A percentile compares a stretch with the other conserved stretches of the same genome.
Evolutionary conservation across 1,140 invertebrate genomes (phyloP).

Genomic region (Drosophila melanica): DNA sequence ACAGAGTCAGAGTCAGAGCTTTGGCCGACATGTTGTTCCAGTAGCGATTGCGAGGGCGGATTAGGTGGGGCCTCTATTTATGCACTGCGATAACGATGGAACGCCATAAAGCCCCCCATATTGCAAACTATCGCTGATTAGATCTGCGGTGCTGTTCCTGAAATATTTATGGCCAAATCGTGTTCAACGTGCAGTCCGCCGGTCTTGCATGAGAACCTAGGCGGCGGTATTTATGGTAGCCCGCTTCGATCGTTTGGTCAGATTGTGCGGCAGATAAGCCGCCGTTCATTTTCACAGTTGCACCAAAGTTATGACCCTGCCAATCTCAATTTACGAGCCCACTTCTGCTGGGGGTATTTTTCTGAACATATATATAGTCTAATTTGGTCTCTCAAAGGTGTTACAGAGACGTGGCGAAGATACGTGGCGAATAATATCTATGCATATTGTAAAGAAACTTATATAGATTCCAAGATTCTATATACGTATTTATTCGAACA

Average conservation of each 20-base stretch:
- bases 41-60: conserved; percentile 31
- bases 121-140: conserved; percentile 40
- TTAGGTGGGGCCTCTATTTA: conserved; percentile 63
- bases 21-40: conserved; percentile 46
- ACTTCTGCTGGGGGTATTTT: conserved; percentile 17
- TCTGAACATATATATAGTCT: not conserved
- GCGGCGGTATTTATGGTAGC: conserved; percentile 50
- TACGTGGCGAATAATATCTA: too few relatives aligned
- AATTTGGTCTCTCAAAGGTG: too few relatives aligned
- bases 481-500: too few relatives aligned
- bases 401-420: not conserved
- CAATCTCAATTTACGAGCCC: conserved; percentile 46
- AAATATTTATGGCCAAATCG: conserved; percentile 26
- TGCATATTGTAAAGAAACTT: too few relatives aligned
- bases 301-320: conserved; percentile 42
- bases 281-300: conserved; percentile 32
- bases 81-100: conserved; percentile 55
- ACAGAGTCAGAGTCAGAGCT: conserved; percentile 55
- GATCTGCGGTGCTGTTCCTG: conserved; percentile 4
- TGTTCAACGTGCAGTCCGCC: not conserved
- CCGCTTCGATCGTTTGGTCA: conserved; percentile 8
- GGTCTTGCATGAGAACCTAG: not conserved
- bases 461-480: too few relatives aligned
- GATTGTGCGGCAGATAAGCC: conserved; percentile 65
- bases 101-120: conserved; percentile 25